Conservation (phyloP, 2,797 vertebrate species). For the Buphagus erythrorhynchus region DNA sequence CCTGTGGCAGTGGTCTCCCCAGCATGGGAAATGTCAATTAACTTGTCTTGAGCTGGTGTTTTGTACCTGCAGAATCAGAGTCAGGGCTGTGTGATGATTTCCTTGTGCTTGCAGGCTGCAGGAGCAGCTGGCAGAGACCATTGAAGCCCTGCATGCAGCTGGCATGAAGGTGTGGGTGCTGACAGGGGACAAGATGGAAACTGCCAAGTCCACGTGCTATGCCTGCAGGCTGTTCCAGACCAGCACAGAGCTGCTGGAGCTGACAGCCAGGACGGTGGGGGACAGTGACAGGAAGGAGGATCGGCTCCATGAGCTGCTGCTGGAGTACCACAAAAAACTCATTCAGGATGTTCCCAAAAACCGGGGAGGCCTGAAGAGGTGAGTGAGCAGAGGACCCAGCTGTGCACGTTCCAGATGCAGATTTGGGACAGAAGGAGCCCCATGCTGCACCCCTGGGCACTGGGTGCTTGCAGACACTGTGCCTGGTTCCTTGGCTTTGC, state of each 20-base stretch:
- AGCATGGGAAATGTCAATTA: not conserved
- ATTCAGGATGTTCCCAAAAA: constrained; percentile 84
- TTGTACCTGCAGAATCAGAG: not conserved
- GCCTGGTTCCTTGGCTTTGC: not conserved
- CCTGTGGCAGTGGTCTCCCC: not conserved
- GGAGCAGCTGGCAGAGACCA: constrained; percentile 93
- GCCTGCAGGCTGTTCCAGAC: constrained; percentile 94
- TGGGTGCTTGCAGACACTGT: rapidly evolving
- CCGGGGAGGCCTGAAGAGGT: constrained; percentile 86
- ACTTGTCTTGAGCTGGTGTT: not conserved
- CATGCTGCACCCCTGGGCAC: rapidly evolving
- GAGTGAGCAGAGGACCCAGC: not conserved
- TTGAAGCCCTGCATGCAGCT: constrained; percentile 91
- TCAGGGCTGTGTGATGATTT: not conserved
- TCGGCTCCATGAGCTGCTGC: constrained; percentile 87
- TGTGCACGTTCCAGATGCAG: rapidly evolving
- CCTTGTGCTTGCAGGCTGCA: constrained; percentile 83
- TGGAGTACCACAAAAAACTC: constrained; percentile 91
- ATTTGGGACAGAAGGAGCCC: not conserved
- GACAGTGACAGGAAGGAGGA: constrained; percentile 83
- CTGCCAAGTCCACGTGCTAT: constrained; percentile 95
- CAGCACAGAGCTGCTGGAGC: constrained; percentile 91
- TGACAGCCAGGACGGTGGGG: constrained; percentile 87
- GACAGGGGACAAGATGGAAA: constrained; percentile 98
- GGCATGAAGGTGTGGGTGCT: constrained; percentile 98